Percentiles rank a stretch among this genome's conserved stretches.
Conservation (phyloP, 2,797 vertebrate species). For the Tragelaphus oryx region DNA sequence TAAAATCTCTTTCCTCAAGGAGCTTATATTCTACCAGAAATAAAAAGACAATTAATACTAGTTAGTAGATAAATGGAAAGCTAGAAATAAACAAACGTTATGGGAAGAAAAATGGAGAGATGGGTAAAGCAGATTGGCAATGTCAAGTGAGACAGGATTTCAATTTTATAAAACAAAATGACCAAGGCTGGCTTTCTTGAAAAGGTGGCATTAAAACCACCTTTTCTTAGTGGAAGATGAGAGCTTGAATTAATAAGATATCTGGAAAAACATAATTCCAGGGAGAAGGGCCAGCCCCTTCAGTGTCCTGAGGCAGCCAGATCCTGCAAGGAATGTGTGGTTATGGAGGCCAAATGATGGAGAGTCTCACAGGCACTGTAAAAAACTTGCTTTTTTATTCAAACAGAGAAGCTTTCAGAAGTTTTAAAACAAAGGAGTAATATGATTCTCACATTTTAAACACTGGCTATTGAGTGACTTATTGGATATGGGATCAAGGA, state of each 20-base stretch:
- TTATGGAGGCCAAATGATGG: not conserved
- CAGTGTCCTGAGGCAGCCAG: not conserved
- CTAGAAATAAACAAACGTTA: not conserved
- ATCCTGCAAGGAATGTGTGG: not conserved
- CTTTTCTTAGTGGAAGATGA: not conserved
- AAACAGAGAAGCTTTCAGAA: not conserved
- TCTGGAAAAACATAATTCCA: not conserved
- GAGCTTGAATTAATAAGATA: not conserved
- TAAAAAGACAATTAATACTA: not conserved
- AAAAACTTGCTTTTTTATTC: not conserved
- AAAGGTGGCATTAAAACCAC: not conserved
- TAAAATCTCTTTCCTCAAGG: not conserved
- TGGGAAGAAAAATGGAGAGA: not conserved
- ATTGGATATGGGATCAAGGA: not conserved
- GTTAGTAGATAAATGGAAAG: not conserved
- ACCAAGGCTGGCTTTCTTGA: not conserved
- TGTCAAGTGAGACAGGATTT: not conserved
- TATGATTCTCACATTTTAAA: not conserved
- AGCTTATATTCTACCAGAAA: not conserved
- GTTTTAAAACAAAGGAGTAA: not conserved
- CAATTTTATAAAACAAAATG: not conserved
- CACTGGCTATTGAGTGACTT: not conserved
- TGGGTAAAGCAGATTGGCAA: not conserved
- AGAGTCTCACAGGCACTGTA: not conserved
- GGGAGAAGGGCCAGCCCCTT: not conserved